Conservation (phyloP, 2,113 vertebrate species). For the Saiga tatarica region DNA sequence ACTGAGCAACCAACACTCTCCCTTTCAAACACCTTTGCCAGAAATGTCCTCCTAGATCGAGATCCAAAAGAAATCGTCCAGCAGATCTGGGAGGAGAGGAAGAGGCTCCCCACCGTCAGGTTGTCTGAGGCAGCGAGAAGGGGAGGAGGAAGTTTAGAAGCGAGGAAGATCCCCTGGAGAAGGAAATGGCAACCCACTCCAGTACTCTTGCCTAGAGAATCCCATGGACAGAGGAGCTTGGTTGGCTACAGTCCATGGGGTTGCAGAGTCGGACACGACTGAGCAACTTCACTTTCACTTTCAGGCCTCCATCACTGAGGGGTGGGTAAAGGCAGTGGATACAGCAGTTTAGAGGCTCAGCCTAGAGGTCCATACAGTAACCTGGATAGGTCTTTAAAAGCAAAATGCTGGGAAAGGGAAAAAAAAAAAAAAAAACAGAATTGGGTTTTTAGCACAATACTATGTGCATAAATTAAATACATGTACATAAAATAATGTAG, state of each 20-base stretch:
- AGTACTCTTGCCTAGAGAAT: no score
- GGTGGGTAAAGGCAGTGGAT: background rate
- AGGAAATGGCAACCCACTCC: no score
- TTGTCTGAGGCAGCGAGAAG: background rate
- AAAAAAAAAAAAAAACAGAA: background rate
- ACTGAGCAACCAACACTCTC: background rate
- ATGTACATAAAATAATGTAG: background rate
- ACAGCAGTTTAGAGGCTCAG: background rate
- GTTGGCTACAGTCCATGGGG: no score
- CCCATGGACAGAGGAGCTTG: no score
- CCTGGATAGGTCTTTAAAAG: background rate
- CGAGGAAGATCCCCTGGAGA: no score
- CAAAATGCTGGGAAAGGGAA: background rate
- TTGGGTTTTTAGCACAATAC: background rate
- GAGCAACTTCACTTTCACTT: no score
- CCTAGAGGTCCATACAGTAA: background rate
- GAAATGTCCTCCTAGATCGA: background rate
- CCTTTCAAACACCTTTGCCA: background rate
- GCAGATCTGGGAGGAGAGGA: background rate
- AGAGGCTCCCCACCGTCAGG: background rate
- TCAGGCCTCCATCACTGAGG: background rate
- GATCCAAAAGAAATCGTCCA: background rate
- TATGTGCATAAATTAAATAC: background rate
- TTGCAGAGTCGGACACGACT: no score
- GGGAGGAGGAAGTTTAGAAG: background rate